Evolutionary conservation across 2,888 invertebrate species (phyloP).

Genomic region (Dexiosoma caninum): DNA sequence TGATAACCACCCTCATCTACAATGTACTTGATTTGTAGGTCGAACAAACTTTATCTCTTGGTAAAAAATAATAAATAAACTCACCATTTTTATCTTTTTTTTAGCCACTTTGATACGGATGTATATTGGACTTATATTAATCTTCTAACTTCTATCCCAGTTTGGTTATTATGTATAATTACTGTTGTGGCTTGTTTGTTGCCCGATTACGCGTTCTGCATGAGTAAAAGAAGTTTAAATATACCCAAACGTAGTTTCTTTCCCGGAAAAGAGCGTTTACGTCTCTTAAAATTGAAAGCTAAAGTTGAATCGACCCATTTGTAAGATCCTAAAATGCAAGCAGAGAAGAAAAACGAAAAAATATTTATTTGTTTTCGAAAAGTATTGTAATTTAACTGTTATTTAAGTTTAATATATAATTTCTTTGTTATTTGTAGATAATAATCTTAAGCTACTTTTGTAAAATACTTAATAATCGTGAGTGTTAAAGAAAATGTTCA

Average conservation of each 20-base stretch:
- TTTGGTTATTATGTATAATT: constrained; percentile 81
- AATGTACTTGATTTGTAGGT: constrained; percentile 82
- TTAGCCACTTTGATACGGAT: constrained; percentile 79
- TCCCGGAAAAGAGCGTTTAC: constrained; percentile 70
- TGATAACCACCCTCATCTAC: constrained; percentile 80
- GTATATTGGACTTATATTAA: constrained; percentile 82
- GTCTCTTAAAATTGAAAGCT: constrained; percentile 66
- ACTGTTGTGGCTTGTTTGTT: constrained; percentile 79
- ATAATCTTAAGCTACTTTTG: background rate
- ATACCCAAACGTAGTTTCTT: constrained; percentile 72
- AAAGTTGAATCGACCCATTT: constrained; percentile 71
- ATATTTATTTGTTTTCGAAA: background rate
- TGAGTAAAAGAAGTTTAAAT: constrained; percentile 70
- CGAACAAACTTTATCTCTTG: background rate
- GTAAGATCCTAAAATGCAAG: constrained; percentile 35
- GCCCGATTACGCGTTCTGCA: constrained; percentile 79
- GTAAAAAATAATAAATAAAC: too few relatives aligned
- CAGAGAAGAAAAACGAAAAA: background rate
- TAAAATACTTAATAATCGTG: background rate
- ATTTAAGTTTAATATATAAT: constrained; percentile 20
- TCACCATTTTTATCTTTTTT: constrained; percentile 41
- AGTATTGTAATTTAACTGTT: constrained; percentile 50
- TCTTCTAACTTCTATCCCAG: constrained; percentile 80
- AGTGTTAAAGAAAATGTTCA: constrained; percentile 33
- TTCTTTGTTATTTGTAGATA: background rate